Evolutionary conservation across 2,113 vertebrate species (phyloP), one percentile per base, ranked within the genome.

Genomic region (Lanius ludovicianus): DNA sequence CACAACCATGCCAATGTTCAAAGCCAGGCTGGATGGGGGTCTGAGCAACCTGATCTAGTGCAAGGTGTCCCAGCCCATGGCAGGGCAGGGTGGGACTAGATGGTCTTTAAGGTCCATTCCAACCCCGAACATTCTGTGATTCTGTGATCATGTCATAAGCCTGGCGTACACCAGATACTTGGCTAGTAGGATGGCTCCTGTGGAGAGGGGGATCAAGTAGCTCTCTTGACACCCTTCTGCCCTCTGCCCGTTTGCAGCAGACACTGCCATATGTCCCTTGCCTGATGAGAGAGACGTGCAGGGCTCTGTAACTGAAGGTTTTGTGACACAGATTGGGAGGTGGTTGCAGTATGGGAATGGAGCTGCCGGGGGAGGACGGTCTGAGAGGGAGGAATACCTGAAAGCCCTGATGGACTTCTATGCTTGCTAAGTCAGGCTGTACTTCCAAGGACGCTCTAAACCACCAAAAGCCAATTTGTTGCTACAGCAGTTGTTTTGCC

Each of bases 341-440:
- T 31, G 11, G 20, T 0, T 47, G 44, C 21, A 80, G 11, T 31
- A 13, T 0, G 1, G 11, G 55, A 92, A 77, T 0, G 2, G 17
- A n/a, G 15, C 17, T 95, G 41, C 11, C 46, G 27, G 7, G 25
- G 14, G 14, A 85, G 13, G 62, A 82, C 56, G 12, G 25, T 17
- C 49, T 89, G 60, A 83, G 73, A 70, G 0, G 1, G 17, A 55
- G 4, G 20, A 56, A 76, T 18, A 31, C 25, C 63, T 74, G 73
- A 63, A 73, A 82, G 41, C n/a, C 25, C 22, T 12, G 7, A 4
- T 4, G 67, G 39, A 20, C n/a, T 46, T 46, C 70, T 16, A 10
- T 41, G 47, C 19, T 80, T 77, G 25, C 52, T 88, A 50, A 62
- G 3, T 19, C 15, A 9, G 20, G 6, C 8, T 73, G 19, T 28